These are phyloP conservation scores for Cerastis rubricosa DNA, from an alignment of 2,888 invertebrate genomes.

Conservation along the genomic window DNA sequence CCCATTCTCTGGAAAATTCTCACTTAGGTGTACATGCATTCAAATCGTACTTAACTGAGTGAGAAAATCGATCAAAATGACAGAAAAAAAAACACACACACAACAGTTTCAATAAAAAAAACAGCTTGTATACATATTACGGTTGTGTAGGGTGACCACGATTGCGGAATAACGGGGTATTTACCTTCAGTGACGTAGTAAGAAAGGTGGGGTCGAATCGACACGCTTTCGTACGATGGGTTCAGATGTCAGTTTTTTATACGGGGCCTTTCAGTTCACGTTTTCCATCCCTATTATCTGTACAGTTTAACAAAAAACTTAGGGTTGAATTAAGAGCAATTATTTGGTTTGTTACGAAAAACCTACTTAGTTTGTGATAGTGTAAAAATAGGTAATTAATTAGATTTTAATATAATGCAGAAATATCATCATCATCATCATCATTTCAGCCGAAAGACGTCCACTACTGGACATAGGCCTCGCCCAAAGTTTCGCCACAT, in stretches of 20 bases:
- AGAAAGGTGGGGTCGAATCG: conserved; percentile 35
- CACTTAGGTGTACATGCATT: no score
- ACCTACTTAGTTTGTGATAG: no score
- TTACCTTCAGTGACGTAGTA: conserved; percentile 46
- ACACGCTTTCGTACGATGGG: conserved; percentile 31
- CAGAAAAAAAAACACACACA: background rate
- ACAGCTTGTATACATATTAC: conserved; percentile 24
- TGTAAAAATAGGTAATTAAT: no score
- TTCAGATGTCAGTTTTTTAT: conserved; percentile 43
- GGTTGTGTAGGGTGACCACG: conserved; percentile 47
- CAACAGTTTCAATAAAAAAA: conserved; percentile 47
- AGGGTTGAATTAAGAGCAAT: background rate
- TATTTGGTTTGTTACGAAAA: background rate
- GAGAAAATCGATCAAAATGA: background rate
- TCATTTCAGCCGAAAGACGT: no score
- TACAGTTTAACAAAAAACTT: background rate
- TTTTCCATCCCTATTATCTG: background rate
- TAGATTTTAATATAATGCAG: no score
- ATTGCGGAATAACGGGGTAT: conserved; percentile 39
- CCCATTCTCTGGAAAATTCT: no score
- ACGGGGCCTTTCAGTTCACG: conserved; percentile 14
- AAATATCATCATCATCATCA: no score
- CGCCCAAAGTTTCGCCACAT: no score
- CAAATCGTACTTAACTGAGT: background rate
- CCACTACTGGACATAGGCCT: no score